Percentiles rank a stretch among this genome's conserved stretches.
phyloP scores from a whole-genome alignment of 2,113 vertebrate genomes.

The Noturus placidus region DNA sequence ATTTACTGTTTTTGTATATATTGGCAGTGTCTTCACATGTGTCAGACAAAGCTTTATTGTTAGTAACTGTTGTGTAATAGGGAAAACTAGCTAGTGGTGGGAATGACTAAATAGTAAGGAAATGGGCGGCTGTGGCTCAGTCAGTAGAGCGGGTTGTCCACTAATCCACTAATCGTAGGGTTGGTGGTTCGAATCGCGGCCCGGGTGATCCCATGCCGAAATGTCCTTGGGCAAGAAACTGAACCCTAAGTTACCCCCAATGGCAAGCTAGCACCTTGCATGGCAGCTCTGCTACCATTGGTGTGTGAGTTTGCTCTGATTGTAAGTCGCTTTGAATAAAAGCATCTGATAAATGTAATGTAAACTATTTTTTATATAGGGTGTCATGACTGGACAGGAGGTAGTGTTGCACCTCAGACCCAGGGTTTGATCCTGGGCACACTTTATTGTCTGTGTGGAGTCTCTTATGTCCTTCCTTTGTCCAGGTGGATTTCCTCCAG shows the following conservation, averaged over 20 bases:
- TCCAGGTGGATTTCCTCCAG: background rate
- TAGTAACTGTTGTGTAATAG: background rate
- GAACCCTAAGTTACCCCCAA: too few species aligned
- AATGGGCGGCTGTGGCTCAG: too few species aligned
- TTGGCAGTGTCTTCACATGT: background rate
- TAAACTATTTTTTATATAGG: background rate
- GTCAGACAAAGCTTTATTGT: background rate
- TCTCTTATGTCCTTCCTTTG: background rate
- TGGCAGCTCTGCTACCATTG: too few species aligned
- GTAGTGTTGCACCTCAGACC: background rate
- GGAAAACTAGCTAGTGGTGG: background rate
- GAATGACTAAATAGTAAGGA: background rate
- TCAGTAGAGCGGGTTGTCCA: too few species aligned
- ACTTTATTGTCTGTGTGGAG: background rate
- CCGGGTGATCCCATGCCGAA: too few species aligned
- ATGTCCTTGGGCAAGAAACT: too few species aligned
- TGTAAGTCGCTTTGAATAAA: too few species aligned
- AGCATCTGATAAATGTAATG: too few species aligned
- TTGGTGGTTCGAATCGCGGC: too few species aligned
- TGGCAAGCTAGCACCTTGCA: too few species aligned
- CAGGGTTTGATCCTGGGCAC: background rate
- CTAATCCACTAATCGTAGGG: too few species aligned
- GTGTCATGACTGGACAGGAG: background rate
- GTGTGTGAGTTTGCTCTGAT: too few species aligned
- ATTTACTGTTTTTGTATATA: background rate